Conservation (phyloP, 2,888 invertebrate species). For the Sycophila texana region DNA sequence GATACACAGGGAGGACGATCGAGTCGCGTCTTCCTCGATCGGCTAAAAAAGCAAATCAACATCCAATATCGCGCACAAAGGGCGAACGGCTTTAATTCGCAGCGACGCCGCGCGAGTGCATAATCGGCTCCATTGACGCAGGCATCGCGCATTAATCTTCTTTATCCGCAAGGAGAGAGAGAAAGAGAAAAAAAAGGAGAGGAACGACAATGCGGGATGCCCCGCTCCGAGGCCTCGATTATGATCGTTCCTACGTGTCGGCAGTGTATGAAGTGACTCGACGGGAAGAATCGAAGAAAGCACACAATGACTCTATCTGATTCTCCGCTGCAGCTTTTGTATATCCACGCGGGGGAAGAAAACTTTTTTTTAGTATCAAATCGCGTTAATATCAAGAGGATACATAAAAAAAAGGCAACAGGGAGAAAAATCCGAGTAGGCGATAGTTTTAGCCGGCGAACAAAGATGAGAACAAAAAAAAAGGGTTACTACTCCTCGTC, state of each 20-base stretch:
- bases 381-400: no score
- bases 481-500: no score
- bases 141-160: slow-evolving; percentile 15
- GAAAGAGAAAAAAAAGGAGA: neutral
- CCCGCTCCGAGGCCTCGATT: slow-evolving; percentile 28
- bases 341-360: no score
- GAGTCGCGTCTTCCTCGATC: no score
- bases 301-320: slow-evolving; percentile 39
- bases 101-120: slow-evolving; percentile 9
- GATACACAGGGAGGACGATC: neutral
- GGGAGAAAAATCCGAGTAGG: no score
- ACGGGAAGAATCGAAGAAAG: slow-evolving; percentile 22
- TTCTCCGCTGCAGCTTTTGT: slow-evolving; percentile 9
- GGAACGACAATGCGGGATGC: neutral
- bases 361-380: neutral
- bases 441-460: no score
- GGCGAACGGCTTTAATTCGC: slow-evolving; percentile 35
- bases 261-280: slow-evolving; percentile 41
- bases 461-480: no score
- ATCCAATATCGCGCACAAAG: neutral
- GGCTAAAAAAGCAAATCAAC: neutral
- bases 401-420: no score
- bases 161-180: neutral
- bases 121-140: slow-evolving; percentile 12
- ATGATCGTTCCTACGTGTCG: slow-evolving; percentile 21